Percentiles rank a stretch among this genome's conserved stretches.
phyloP scores from a whole-genome alignment of 1,140 invertebrate species.

The Diorhabda carinulata region DNA sequence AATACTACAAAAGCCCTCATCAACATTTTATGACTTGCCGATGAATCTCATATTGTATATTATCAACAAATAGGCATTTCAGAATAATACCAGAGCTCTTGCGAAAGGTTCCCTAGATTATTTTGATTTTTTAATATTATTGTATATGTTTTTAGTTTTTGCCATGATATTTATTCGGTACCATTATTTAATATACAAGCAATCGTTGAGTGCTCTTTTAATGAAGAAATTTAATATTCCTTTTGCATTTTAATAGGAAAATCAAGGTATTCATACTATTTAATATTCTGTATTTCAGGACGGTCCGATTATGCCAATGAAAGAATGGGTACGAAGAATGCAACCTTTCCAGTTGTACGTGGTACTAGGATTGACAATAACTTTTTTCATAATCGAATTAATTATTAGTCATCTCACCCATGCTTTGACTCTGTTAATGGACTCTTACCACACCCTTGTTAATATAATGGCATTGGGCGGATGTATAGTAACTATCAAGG shows the following conservation, averaged over 20 bases:
- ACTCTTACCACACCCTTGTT: conserved; percentile 82
- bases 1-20: no score
- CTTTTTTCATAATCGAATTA: conserved; percentile 70
- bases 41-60: no score
- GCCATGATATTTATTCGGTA: no score
- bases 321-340: conserved; percentile 66
- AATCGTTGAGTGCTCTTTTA: no score
- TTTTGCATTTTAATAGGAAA: neutral
- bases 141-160: no score
- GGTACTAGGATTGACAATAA: conserved; percentile 64
- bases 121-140: no score
- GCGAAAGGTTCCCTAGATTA: no score
- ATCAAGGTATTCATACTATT: neutral
- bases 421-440: conserved; percentile 75
- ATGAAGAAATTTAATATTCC: no score
- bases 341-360: conserved; percentile 69
- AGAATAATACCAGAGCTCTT: no score
- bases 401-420: conserved; percentile 76
- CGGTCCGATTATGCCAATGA: conserved; percentile 48
- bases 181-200: no score
- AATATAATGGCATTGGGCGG: conserved; percentile 71
- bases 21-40: no score
- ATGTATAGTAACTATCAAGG: conserved; percentile 71
- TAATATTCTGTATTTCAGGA: neutral
- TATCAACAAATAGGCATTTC: no score